phyloP scores from a whole-genome alignment of 2,113 vertebrate species.

The Taurulus bubalis region DNA sequence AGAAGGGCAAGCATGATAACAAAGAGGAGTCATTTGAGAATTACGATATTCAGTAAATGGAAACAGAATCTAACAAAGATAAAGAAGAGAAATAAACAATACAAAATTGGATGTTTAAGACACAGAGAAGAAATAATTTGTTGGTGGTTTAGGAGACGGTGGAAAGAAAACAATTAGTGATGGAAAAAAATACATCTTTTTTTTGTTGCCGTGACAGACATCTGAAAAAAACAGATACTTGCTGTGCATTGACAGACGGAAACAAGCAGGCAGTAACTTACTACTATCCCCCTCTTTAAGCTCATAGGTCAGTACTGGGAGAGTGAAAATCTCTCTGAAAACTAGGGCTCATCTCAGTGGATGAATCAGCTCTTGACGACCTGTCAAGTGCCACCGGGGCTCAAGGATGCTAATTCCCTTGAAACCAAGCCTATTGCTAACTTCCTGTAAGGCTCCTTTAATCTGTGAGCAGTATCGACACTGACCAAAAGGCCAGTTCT shows the following conservation, averaged over 20 bases:
- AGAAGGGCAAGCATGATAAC: constrained; percentile 8
- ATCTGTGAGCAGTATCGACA: constrained; percentile 14
- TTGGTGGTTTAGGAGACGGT: not conserved
- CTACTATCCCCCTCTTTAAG: constrained; percentile 29
- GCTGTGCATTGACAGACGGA: not conserved
- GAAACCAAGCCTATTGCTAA: constrained; percentile 47
- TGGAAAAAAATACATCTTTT: not conserved
- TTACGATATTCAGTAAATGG: not conserved
- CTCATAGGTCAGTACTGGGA: constrained; percentile 33
- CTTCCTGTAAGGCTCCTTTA: constrained; percentile 41
- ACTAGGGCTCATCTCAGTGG: constrained; percentile 36
- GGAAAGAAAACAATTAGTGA: not conserved
- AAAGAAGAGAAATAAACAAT: not conserved
- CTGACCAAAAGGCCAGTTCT: constrained; percentile 5
- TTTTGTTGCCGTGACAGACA: not conserved
- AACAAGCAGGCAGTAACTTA: not conserved
- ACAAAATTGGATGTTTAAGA: too few relatives aligned
- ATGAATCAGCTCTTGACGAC: constrained; percentile 52
- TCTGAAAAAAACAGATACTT: not conserved
- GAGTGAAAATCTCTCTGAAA: constrained; percentile 57
- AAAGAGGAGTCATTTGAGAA: not conserved
- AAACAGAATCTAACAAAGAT: not conserved
- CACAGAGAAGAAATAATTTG: not conserved
- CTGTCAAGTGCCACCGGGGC: constrained; percentile 37
- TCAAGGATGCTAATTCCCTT: constrained; percentile 40